Evolutionary conservation across 2,113 vertebrate species (phyloP).

Genomic region (Marmota monax): DNA sequence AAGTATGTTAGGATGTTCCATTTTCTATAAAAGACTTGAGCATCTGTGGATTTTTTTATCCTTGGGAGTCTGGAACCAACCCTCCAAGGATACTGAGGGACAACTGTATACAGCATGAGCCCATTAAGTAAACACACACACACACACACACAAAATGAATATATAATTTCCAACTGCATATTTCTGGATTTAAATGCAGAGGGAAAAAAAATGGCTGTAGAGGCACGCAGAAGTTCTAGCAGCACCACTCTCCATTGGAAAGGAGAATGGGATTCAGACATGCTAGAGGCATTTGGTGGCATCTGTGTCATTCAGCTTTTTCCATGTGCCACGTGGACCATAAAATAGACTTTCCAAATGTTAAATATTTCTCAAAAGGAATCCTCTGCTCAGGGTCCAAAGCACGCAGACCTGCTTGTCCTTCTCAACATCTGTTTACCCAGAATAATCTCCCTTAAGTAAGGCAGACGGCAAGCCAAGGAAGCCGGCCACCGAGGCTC

Average conservation of each 20-base stretch:
- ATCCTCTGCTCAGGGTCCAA: background rate
- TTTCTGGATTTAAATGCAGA: background rate
- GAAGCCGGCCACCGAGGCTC: background rate
- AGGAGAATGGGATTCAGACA: background rate
- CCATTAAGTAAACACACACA: background rate
- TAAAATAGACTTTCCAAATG: conserved; percentile 28
- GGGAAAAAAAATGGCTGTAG: background rate
- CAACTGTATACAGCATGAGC: background rate
- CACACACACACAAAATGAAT: no score
- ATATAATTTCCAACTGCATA: background rate
- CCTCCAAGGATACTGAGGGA: no score
- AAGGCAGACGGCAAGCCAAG: background rate
- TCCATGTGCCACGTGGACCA: background rate
- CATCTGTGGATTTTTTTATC: background rate
- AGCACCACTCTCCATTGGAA: background rate
- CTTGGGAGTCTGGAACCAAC: background rate
- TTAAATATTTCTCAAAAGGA: background rate
- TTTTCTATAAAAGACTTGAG: background rate
- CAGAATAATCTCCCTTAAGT: background rate
- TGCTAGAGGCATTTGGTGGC: background rate
- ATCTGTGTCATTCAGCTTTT: background rate
- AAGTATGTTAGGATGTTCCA: background rate
- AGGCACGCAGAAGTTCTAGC: background rate
- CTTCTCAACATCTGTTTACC: no score
- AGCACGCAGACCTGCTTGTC: background rate